Conservation (phyloP, 2,888 invertebrate genomes). For the Podotricha telesiphe region DNA sequence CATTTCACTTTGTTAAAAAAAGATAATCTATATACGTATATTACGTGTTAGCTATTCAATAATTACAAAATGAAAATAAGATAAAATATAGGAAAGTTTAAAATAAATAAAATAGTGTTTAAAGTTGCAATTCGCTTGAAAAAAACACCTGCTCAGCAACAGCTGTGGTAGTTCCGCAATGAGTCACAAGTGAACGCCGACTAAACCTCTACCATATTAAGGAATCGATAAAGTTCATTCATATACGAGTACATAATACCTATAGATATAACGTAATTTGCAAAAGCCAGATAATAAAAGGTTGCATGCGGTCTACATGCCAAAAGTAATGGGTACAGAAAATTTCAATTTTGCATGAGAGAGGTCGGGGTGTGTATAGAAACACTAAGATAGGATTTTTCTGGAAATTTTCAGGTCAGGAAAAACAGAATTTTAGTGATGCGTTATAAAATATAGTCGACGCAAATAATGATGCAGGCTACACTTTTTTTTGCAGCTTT, state of each 20-base stretch:
- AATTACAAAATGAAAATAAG: background rate
- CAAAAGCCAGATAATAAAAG: background rate
- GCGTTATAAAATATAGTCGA: too few relatives aligned
- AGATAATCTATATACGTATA: too few relatives aligned
- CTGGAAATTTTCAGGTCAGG: too few relatives aligned
- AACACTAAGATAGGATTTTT: too few relatives aligned
- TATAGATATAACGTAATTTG: background rate
- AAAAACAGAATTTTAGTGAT: too few relatives aligned
- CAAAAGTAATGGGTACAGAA: too few relatives aligned
- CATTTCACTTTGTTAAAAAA: too few relatives aligned
- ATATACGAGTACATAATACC: background rate
- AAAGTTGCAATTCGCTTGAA: constrained; percentile 4
- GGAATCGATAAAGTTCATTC: constrained; percentile 23
- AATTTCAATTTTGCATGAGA: too few relatives aligned
- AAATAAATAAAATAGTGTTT: background rate
- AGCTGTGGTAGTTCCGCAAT: constrained; percentile 26
- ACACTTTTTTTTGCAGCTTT: too few relatives aligned
- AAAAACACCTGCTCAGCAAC: constrained; percentile 20
- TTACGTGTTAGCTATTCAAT: background rate
- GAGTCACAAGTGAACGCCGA: constrained; percentile 8
- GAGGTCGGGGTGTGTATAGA: too few relatives aligned
- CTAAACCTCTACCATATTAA: constrained; percentile 14
- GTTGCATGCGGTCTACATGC: too few relatives aligned
- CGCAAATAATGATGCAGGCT: too few relatives aligned
- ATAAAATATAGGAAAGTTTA: background rate